phyloP scores from a whole-genome alignment of 2,888 invertebrate species.

The Pocota personata region DNA sequence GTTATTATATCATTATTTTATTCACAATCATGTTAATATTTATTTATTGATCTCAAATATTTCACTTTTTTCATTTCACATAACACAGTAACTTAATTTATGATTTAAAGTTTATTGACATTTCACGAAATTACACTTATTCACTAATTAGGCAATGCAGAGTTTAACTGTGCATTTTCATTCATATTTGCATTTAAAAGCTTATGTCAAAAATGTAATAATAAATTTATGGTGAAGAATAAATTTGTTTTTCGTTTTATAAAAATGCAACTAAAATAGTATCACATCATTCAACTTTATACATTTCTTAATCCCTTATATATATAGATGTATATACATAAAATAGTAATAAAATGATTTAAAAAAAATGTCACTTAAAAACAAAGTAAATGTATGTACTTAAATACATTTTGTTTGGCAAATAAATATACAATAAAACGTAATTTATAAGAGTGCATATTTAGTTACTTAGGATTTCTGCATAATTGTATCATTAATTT shows the following conservation, averaged over 20 bases:
- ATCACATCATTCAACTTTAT: constrained; percentile 3
- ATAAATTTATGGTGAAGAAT: neutral
- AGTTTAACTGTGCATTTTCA: neutral
- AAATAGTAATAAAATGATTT: neutral
- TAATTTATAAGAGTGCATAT: neutral
- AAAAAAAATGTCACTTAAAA: neutral
- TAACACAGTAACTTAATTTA: neutral
- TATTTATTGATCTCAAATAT: constrained; percentile 27
- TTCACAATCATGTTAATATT: constrained; percentile 29
- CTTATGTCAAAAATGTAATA: neutral
- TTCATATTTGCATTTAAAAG: neutral
- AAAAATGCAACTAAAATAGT: neutral
- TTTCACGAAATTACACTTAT: constrained; percentile 7
- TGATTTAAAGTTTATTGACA: neutral
- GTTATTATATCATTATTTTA: constrained; percentile 13
- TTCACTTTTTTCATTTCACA: constrained; percentile 2
- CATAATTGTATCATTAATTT: neutral
- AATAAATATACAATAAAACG: constrained; percentile 33
- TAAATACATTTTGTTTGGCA: constrained; percentile 8
- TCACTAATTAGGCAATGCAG: neutral
- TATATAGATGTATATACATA: neutral
- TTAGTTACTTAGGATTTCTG: neutral
- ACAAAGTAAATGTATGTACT: constrained; percentile 15
- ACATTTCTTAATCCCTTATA: neutral
- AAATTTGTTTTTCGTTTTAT: neutral